Evolutionary conservation across 2,113 vertebrate species (phyloP).

Genomic region (Ahaetulla prasina): DNA sequence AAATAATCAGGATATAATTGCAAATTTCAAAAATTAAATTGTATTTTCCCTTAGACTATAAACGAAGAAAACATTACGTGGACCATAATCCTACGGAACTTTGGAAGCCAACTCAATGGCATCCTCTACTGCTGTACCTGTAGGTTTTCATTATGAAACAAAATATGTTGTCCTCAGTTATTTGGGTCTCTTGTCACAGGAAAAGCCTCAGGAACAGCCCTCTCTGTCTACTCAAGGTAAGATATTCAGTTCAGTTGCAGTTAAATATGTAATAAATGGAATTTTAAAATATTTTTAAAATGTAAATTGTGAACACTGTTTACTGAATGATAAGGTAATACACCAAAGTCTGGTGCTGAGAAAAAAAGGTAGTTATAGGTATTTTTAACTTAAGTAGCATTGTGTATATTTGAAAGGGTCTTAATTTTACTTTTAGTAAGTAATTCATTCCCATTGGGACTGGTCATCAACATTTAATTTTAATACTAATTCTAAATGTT

Average conservation of each 20-base stretch:
- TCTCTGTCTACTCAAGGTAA: conserved; percentile 63
- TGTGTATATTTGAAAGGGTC: background rate
- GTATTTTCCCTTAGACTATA: conserved; percentile 40
- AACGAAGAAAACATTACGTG: conserved; percentile 18
- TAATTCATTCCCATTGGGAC: background rate
- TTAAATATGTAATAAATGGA: background rate
- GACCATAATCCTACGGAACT: conserved; percentile 1
- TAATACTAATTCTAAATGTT: background rate
- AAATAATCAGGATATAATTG: background rate
- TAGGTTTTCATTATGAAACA: conserved; percentile 92
- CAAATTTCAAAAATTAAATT: conserved; percentile 11
- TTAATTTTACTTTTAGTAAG: background rate
- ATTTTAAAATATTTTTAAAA: background rate
- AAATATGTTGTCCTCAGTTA: conserved; percentile 90
- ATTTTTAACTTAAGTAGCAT: background rate
- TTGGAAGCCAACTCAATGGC: conserved; percentile 64
- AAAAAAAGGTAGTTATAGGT: background rate
- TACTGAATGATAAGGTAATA: background rate
- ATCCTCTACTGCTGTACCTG: conserved; percentile 77
- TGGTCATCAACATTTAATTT: background rate
- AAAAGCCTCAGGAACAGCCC: conserved; percentile 63
- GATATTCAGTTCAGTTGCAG: background rate
- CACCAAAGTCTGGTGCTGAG: background rate
- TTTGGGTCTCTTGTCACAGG: conserved; percentile 74
- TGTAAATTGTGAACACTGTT: background rate